Evolutionary conservation across 2,888 invertebrate genomes (phyloP).

Genomic region (Eristalis pertinax): DNA sequence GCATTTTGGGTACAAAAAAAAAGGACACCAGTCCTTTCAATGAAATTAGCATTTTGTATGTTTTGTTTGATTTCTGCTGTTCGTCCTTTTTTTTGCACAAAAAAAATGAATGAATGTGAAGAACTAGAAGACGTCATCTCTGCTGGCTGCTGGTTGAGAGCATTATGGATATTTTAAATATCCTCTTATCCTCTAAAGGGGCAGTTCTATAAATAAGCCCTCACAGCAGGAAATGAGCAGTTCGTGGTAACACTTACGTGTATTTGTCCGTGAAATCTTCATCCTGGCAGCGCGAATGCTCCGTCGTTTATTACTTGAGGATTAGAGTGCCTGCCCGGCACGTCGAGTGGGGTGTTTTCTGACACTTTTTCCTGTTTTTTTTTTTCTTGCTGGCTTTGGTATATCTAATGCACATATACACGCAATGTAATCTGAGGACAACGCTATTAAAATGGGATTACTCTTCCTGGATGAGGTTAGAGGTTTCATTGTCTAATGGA

Average conservation of each 20-base stretch:
- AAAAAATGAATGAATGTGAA: neutral
- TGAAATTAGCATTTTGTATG: slow-evolving; percentile 34
- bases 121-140: neutral
- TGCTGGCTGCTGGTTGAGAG: neutral
- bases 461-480: slow-evolving; percentile 1
- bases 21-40: slow-evolving; percentile 18
- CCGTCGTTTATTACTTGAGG: slow-evolving; percentile 1
- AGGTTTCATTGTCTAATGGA: neutral
- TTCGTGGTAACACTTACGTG: neutral
- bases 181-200: neutral
- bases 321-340: slow-evolving; percentile 2
- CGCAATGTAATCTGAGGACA: neutral
- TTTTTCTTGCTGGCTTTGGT: neutral
- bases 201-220: neutral
- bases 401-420: neutral
- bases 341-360: neutral
- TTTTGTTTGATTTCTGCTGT: slow-evolving; percentile 12
- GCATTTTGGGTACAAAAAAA: neutral
- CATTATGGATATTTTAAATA: slow-evolving; percentile 4
- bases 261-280: neutral
- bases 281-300: neutral
- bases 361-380: neutral
- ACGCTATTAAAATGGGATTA: slow-evolving; percentile 7
- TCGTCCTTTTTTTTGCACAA: neutral
- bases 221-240: slow-evolving; percentile 12